Conservation (phyloP, 2,113 vertebrate species). For the Lutjanus erythropterus region DNA sequence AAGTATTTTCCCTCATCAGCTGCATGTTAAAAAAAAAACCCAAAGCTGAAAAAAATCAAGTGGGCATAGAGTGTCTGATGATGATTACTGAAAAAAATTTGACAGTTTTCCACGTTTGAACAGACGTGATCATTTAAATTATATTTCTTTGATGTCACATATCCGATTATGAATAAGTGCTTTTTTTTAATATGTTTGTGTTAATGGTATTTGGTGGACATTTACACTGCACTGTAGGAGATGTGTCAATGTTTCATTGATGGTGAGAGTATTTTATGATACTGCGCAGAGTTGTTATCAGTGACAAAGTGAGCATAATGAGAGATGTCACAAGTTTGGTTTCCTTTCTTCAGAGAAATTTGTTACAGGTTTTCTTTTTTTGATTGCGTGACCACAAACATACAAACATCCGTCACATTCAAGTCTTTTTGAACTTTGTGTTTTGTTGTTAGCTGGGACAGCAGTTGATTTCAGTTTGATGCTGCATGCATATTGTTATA, state of each 20-base stretch:
- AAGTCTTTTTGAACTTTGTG: neutral
- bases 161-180: neutral
- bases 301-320: neutral
- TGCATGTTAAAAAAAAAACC: slow-evolving; percentile 64
- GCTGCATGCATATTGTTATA: neutral
- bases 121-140: neutral
- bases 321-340: neutral
- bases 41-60: slow-evolving; percentile 1
- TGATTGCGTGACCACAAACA: slow-evolving; percentile 11
- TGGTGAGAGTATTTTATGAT: neutral
- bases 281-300: neutral
- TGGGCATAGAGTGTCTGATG: slow-evolving; percentile 11
- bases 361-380: neutral
- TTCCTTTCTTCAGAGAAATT: slow-evolving; percentile 33
- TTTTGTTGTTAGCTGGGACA: neutral
- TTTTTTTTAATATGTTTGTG: neutral
- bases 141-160: neutral
- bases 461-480: neutral
- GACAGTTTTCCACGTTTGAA: neutral
- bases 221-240: neutral
- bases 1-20: slow-evolving; percentile 14
- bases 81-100: neutral
- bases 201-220: neutral
- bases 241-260: neutral
- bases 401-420: neutral